Conservation (phyloP, 2,797 vertebrate genomes). For the Pitangus sulphuratus region DNA sequence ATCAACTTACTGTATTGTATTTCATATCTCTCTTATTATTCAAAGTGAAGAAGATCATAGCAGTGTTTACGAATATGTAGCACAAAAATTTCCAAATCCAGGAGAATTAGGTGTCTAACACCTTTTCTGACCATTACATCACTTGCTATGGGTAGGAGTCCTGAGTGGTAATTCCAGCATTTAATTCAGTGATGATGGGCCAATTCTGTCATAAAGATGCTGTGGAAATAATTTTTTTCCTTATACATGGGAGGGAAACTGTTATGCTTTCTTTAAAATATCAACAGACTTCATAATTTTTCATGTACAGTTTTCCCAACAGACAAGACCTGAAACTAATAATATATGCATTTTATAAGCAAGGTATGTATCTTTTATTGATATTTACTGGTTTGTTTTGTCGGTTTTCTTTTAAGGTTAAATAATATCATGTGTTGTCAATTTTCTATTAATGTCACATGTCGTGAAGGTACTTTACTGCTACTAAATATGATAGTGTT, state of each 20-base stretch:
- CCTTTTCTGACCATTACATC: not conserved
- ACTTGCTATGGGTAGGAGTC: not conserved
- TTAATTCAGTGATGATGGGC: not conserved
- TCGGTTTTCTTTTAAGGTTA: not conserved
- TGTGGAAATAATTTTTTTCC: not conserved
- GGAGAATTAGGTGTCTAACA: not conserved
- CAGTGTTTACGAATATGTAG: not conserved
- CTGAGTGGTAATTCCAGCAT: not conserved
- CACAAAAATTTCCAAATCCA: not conserved
- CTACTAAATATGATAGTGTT: not conserved
- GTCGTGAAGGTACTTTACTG: not conserved
- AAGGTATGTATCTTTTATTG: not conserved
- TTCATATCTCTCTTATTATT: not conserved
- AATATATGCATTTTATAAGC: not conserved
- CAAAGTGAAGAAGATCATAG: not conserved
- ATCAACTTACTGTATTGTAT: not conserved
- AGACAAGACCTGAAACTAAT: not conserved
- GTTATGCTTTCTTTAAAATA: not conserved
- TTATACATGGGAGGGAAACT: not conserved
- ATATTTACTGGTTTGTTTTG: not conserved
- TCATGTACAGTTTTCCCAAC: not conserved
- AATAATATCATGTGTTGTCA: too few species aligned
- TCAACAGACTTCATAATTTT: not conserved
- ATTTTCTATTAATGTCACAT: not conserved
- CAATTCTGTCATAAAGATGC: not conserved